These are phyloP conservation scores for Aphrophora alni DNA, from an alignment of 2,888 invertebrate species.

Conservation along the genomic window DNA sequence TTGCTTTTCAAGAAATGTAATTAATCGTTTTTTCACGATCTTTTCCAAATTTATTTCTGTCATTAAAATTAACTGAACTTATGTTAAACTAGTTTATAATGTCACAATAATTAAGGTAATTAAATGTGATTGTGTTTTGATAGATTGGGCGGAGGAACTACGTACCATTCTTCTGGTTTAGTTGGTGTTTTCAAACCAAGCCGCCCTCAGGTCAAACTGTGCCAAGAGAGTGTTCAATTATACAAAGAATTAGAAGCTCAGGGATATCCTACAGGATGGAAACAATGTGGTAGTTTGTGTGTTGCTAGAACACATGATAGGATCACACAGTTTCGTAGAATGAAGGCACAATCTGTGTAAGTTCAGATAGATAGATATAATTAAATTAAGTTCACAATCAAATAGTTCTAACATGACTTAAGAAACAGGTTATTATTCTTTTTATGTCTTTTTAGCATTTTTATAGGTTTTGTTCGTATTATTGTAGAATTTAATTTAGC, in stretches of 20 bases:
- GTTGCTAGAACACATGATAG: constrained; percentile 85
- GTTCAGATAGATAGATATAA: constrained; percentile 52
- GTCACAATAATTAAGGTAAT: no score
- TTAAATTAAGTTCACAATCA: not conserved
- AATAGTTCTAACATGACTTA: no score
- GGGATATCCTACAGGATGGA: constrained; percentile 85
- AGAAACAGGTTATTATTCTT: no score
- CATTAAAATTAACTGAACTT: no score
- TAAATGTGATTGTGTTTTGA: constrained; percentile 19
- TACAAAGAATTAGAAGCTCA: constrained; percentile 74
- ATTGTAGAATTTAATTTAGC: no score
- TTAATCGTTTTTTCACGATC: no score
- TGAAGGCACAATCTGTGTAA: constrained; percentile 85
- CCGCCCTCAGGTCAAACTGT: constrained; percentile 78
- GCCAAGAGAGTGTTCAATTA: constrained; percentile 78
- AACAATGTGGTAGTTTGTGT: constrained; percentile 87
- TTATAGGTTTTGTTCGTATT: not conserved
- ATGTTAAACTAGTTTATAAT: no score
- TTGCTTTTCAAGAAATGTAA: no score
- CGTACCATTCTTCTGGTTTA: constrained; percentile 80
- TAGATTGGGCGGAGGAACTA: constrained; percentile 79
- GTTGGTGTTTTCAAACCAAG: constrained; percentile 87
- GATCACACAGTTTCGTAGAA: constrained; percentile 80
- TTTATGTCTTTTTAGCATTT: not conserved
- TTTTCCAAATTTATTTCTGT: no score